phyloP scores from a whole-genome alignment of 1,140 invertebrate species.

The Eueides isabella region DNA sequence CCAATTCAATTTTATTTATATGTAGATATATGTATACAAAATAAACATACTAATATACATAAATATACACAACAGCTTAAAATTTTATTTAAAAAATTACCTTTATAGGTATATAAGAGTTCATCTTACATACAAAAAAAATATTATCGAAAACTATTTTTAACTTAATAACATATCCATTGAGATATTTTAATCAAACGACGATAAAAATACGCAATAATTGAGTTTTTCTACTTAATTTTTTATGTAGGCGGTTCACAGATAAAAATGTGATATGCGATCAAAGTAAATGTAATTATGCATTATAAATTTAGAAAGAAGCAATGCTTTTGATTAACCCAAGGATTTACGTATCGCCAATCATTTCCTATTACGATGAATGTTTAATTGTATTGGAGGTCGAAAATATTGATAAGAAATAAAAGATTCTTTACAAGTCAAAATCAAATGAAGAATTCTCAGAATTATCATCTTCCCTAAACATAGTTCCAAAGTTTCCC shows the following conservation, averaged over 20 bases:
- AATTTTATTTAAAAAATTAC: too few species aligned
- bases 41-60: too few species aligned
- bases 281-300: neutral
- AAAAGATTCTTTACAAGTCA: neutral
- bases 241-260: neutral
- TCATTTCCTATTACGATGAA: neutral
- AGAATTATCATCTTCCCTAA: neutral
- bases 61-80: too few species aligned
- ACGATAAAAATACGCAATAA: neutral
- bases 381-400: neutral
- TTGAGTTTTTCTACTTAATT: neutral
- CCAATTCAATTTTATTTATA: too few species aligned
- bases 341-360: constrained; percentile 2
- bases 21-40: too few species aligned
- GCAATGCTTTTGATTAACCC: neutral
- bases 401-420: neutral
- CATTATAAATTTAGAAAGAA: neutral
- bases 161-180: neutral
- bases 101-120: too few species aligned
- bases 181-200: neutral
- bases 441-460: neutral
- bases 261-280: neutral
- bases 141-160: neutral
- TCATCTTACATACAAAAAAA: neutral
- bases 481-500: too few species aligned